Base-by-base conservation (phyloP, 2,888 invertebrate species). In the Parascotia fuliginaria region DNA sequence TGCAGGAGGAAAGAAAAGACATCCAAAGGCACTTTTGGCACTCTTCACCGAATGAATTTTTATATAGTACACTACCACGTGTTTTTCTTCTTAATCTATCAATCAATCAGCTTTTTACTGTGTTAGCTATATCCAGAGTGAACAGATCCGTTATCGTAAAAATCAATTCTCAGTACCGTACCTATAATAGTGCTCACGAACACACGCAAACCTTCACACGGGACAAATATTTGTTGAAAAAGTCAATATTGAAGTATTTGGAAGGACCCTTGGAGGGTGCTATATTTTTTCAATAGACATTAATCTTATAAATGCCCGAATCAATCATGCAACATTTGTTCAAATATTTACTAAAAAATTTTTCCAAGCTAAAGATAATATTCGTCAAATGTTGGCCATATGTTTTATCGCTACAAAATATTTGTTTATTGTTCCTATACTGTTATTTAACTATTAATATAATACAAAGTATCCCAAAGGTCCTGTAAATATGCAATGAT, bases 311-410 rank as follows among this genome's bases (percentile, higher is more conserved):
- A 16, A 29, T 39, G 34, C 7, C 32, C 13, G 22, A 19, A 55
- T 55, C 47, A 31, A 43, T 67, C 48, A 45, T 46, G 24, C 19
- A 46, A 53, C 67, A 49, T 63, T 54, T 40, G 32, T 34, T 6
- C 42, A 51, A 58, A 67, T 34, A 62, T 61, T 61, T 43, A 45
- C 43, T 31, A 45, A 61, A 31, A 45, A 42, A 47, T 37, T 39
- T n/a, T n/a, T 19, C 31, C 43, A 56, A 37, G 28, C 38, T 37
- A 45, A 61, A 60, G 47, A 45, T 36, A 34, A 5, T 48, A 44
- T 53, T 36, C 39, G 29, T 51, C 65, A 68, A 61, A 62, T 59
- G 54, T 52, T 31, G 50, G 54, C 56, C 67, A 59, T 37, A 65
- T 65, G 59, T 52, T 55, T 40, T 57, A 44, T 61, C 45, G 41